Base-by-base conservation (phyloP, 1,140 invertebrate species). In the Drosophila leontia region DNA sequence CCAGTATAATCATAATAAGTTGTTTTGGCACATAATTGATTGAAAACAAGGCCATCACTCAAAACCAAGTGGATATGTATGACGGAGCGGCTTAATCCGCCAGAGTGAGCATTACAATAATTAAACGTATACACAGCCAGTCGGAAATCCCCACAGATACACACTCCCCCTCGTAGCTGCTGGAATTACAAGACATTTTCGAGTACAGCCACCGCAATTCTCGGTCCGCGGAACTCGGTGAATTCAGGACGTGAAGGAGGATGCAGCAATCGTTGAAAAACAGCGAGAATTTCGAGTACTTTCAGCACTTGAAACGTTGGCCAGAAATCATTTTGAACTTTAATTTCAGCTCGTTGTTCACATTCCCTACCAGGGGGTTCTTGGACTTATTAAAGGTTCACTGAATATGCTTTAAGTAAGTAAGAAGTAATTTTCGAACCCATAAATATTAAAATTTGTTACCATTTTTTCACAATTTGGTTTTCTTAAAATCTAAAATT, bases 81-180 rank as follows among this genome's bases (percentile, higher is more conserved):
- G 41, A 57, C 63, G 69, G 68, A 53, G 51, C 53, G 37, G 71
- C 63, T 69, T 78, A 86, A 80, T 70, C 68, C 80, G 67, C 8
- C 71, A 80, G 63, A 88, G 64, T 80, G 80, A 88, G 61, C 72
- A 80, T 80, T 80, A 62, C 50, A 83, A 80, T 80, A 88, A 88
- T 87, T 86, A 86, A 78, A 79, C 65, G 32, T 51, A 67, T 69
- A 63, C 48, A 71, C 53, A 68, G 45, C 45, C 65, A 34, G 35
- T 26, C 35, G 35, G 15, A 39, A 34, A 61, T 44, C 45, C 41
- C 59, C 17, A 56, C 37, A 51, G 26, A 60, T 48, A 48, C 39
- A 61, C 41, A 11, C 11, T 5, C 23, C 39, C 42, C 4, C 50
- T 51, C n/a, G n/a, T 12, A 11, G 39, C 35, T 53, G 37, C 48